Evolutionary conservation across 2,797 vertebrate species (phyloP).

Genomic region (Poecilia picta): DNA sequence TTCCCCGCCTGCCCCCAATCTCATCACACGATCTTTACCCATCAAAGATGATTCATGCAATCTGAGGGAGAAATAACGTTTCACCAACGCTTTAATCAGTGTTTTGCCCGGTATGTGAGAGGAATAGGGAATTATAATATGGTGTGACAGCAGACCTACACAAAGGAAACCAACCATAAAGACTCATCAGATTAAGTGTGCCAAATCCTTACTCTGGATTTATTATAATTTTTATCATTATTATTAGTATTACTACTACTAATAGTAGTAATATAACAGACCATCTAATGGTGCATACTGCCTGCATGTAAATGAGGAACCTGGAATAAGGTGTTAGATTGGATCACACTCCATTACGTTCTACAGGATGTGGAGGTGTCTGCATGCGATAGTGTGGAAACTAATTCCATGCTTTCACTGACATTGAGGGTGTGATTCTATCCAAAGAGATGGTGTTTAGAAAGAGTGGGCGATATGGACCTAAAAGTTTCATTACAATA

Average conservation of each 20-base stretch:
- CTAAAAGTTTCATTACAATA: too few relatives aligned
- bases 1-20: constrained; percentile 25
- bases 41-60: constrained; percentile 64
- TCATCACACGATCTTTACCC: constrained; percentile 51
- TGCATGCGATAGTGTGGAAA: constrained; percentile 1
- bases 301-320: constrained; percentile 73
- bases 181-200: constrained; percentile 75
- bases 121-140: constrained; percentile 58
- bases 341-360: constrained; percentile 76
- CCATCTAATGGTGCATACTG: constrained; percentile 49
- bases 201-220: constrained; percentile 74
- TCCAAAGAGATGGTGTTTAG: not conserved
- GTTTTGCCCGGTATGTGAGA: constrained; percentile 47
- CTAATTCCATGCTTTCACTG: constrained; percentile 32
- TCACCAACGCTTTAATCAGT: constrained; percentile 54
- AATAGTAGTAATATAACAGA: constrained; percentile 37
- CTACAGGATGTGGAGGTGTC: constrained; percentile 35
- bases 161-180: constrained; percentile 75
- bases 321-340: constrained; percentile 59
- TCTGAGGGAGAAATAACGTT: constrained; percentile 52
- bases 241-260: constrained; percentile 20
- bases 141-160: constrained; percentile 51
- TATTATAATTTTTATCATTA: constrained; percentile 59
- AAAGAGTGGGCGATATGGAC: too few relatives aligned
- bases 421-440: constrained; percentile 8